These are phyloP conservation scores for Ectropis grisescens DNA, from an alignment of 1,140 invertebrate genomes.

Conservation along the genomic window DNA sequence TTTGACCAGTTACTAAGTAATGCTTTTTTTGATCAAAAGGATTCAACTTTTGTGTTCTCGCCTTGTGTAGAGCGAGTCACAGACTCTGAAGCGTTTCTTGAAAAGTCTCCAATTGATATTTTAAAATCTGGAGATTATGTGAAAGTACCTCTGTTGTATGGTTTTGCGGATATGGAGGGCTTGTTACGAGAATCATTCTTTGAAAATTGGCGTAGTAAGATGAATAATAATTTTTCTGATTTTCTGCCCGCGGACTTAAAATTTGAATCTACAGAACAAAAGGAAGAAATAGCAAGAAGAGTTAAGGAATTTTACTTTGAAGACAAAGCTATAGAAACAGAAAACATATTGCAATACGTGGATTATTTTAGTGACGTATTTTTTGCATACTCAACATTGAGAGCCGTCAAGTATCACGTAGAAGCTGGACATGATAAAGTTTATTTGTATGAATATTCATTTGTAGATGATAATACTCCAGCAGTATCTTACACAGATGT, in stretches of 20 bases:
- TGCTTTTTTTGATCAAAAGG: constrained; percentile 6
- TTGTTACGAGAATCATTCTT: constrained; percentile 2
- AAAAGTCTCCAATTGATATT: constrained; percentile 10
- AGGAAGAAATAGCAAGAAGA: constrained; percentile 9
- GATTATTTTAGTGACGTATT: constrained; percentile 18
- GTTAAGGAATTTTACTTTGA: constrained; percentile 21
- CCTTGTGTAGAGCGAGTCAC: constrained; percentile 16
- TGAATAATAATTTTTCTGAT: constrained; percentile 19
- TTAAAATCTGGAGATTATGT: neutral
- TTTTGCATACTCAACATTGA: constrained; percentile 6
- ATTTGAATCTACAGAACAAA: constrained; percentile 10
- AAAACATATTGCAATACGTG: constrained; percentile 12
- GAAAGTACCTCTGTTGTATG: constrained; percentile 6
- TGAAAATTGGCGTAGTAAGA: constrained; percentile 9
- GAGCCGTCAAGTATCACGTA: constrained; percentile 8
- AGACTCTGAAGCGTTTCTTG: constrained; percentile 8
- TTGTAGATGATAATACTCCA: constrained; percentile 3
- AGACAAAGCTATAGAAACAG: constrained; percentile 2
- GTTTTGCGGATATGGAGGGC: constrained; percentile 15
- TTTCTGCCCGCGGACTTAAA: constrained; percentile 17
- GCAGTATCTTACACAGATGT: constrained; percentile 8
- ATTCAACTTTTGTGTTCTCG: constrained; percentile 12
- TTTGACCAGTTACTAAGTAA: constrained; percentile 1
- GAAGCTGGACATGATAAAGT: constrained; percentile 14
- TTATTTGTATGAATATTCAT: constrained; percentile 21